Conservation (phyloP, 37 sponge, comb jelly and placozoan genomes). For the Cliona cf. orientalis region DNA sequence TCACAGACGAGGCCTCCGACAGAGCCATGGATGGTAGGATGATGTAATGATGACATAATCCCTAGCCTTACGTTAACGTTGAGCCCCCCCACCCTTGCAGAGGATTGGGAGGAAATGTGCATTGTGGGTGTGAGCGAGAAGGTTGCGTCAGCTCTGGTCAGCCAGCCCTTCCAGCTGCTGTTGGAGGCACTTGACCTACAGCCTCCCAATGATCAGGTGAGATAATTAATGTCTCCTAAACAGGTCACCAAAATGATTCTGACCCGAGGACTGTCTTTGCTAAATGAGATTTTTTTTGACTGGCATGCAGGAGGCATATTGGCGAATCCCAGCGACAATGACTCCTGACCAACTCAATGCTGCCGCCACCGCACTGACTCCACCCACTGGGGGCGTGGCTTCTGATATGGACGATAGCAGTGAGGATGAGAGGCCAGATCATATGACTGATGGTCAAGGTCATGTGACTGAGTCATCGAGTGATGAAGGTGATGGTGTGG, state of each 20-base stretch:
- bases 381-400: not conserved
- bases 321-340: constrained; percentile 76
- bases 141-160: constrained; percentile 37
- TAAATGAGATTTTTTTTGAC: not conserved
- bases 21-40: constrained; percentile 73
- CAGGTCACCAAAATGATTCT: not conserved
- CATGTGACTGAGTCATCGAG: not conserved
- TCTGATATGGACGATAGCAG: not conserved
- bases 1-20: constrained; percentile 80
- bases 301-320: constrained; percentile 67
- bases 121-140: constrained; percentile 64
- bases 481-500: not conserved
- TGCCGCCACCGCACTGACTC: constrained; percentile 31
- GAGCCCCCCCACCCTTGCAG: constrained; percentile 10
- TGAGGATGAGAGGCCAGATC: not conserved
- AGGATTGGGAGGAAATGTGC: constrained; percentile 82
- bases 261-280: not conserved
- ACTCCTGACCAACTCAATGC: constrained; percentile 33
- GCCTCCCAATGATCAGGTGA: constrained; percentile 66
- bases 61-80: not conserved
- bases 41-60: not conserved
- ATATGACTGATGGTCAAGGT: not conserved
- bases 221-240: too few species aligned
- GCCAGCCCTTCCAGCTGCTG: constrained; percentile 39
- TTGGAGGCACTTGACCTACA: constrained; percentile 52